phyloP scores from a whole-genome alignment of 2,113 vertebrate species.

The Heteronetta atricapilla region DNA sequence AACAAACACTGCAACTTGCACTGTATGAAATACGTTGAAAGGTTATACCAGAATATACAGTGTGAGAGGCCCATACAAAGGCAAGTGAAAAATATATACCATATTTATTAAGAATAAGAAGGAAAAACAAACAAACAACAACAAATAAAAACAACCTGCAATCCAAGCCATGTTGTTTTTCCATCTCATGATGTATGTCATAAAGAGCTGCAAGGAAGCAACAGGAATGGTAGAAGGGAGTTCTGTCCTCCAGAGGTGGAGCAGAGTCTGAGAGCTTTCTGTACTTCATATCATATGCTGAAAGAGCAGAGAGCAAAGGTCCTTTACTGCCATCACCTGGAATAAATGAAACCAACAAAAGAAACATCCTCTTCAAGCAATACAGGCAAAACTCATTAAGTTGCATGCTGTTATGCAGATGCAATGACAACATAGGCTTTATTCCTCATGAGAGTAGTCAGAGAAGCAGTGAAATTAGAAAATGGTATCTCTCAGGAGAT shows the following conservation, averaged over 20 bases:
- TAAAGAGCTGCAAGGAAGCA: background rate
- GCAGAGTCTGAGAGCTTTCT: background rate
- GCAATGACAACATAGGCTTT: background rate
- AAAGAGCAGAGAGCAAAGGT: conserved; percentile 58
- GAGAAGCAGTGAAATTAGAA: background rate
- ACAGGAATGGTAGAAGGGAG: background rate
- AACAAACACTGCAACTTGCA: background rate
- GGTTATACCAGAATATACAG: background rate
- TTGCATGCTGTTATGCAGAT: background rate
- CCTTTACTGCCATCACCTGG: conserved; percentile 79
- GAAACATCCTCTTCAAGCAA: background rate
- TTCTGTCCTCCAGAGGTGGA: background rate
- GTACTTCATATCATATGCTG: background rate
- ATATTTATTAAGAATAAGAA: background rate
- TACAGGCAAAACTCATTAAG: background rate
- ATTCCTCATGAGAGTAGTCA: background rate
- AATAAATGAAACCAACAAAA: conserved; percentile 49
- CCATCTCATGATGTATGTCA: background rate
- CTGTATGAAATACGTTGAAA: background rate
- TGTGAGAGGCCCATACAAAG: background rate
- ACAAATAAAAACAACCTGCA: background rate
- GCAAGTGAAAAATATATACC: background rate
- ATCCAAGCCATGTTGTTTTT: background rate
- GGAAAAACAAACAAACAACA: background rate
- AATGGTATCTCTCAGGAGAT: background rate